Conservation (phyloP, 2,797 vertebrate species). For the Rhinoraja longicauda region DNA sequence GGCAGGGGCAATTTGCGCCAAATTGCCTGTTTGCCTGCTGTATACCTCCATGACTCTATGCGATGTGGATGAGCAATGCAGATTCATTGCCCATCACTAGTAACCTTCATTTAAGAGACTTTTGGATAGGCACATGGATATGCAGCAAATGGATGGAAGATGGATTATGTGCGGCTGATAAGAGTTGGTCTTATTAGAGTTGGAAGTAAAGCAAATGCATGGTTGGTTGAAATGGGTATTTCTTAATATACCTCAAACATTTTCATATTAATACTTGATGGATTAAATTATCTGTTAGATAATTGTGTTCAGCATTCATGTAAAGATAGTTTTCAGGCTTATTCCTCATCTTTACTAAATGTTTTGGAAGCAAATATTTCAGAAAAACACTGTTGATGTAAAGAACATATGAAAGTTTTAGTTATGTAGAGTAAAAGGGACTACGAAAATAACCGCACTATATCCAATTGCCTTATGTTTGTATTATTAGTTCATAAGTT, state of each 20-base stretch:
- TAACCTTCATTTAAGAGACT: no score
- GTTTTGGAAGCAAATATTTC: neutral
- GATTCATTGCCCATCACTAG: no score
- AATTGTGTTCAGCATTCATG: slow-evolving; percentile 3
- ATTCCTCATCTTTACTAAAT: neutral
- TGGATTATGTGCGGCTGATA: neutral
- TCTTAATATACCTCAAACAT: neutral
- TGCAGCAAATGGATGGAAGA: no score
- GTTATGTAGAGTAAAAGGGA: neutral
- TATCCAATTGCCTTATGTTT: no score
- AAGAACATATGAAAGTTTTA: neutral
- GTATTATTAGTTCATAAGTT: no score
- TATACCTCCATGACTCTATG: no score
- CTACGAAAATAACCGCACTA: no score
- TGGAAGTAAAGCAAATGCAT: neutral
- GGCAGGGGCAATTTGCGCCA: no score
- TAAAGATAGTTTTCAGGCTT: neutral
- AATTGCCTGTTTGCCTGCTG: no score
- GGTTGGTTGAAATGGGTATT: neutral
- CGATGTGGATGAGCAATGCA: no score
- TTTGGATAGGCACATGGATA: no score
- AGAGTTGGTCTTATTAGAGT: neutral
- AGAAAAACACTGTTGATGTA: neutral
- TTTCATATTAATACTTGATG: neutral
- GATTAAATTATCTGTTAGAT: neutral